phyloP scores from a whole-genome alignment of 2,888 invertebrate species.

The Lumbricus terrestris region DNA sequence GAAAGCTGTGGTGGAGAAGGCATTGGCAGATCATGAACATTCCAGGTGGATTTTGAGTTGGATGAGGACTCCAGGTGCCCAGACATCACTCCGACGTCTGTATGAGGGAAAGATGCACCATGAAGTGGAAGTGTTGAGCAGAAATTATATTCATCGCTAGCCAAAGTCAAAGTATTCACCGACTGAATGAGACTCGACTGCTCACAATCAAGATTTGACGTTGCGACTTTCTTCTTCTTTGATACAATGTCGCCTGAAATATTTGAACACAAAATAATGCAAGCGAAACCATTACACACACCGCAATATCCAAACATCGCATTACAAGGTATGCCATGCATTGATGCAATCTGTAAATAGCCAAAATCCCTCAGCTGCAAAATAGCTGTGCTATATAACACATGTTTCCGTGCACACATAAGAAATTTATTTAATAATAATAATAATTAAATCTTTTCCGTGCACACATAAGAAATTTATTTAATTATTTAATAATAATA shows the following conservation, averaged over 20 bases:
- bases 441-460: too few species aligned
- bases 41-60: background rate
- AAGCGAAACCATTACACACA: background rate
- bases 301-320: background rate
- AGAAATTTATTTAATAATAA: too few species aligned
- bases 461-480: too few species aligned
- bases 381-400: background rate
- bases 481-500: too few species aligned
- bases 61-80: background rate
- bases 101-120: background rate
- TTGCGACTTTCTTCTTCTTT: background rate
- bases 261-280: background rate
- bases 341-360: background rate
- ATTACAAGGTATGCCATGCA: background rate
- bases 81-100: background rate
- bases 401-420: too few species aligned
- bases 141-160: background rate
- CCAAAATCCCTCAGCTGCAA: background rate
- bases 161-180: background rate
- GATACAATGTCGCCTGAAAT: background rate
- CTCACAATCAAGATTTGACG: background rate
- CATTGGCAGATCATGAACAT: background rate
- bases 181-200: too few species aligned
- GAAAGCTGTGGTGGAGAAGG: background rate
- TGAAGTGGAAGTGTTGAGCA: background rate